Conservation (phyloP, 92 coral and sea anemone species). For the Parazoanthus darwini region DNA sequence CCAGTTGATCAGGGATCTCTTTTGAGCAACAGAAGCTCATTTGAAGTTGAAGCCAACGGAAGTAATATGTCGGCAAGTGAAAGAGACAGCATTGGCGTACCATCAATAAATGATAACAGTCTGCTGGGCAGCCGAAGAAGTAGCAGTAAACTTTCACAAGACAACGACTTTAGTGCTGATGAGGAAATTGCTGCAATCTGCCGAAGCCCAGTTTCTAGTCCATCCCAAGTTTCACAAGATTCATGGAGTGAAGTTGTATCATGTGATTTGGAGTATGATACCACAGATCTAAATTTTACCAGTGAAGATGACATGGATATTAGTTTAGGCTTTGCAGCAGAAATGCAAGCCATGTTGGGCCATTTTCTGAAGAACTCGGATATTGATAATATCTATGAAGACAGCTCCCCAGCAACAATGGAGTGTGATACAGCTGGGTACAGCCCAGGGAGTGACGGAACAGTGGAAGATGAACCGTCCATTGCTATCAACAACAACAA, state of each 20-base stretch:
- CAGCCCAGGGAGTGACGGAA: background rate
- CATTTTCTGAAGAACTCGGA: conserved; percentile 40
- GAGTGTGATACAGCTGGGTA: background rate
- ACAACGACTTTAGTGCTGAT: conserved; percentile 13
- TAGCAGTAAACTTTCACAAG: conserved; percentile 6
- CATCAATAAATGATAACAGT: background rate
- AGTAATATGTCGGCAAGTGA: background rate
- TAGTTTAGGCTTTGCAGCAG: conserved; percentile 77
- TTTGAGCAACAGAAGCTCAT: conserved; percentile 24
- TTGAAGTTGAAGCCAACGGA: conserved; percentile 2
- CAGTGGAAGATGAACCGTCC: background rate
- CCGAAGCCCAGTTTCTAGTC: conserved; percentile 42
- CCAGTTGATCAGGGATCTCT: conserved; percentile 13
- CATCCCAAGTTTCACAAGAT: conserved; percentile 6
- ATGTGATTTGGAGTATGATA: conserved; percentile 55
- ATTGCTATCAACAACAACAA: background rate
- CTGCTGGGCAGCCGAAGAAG: background rate
- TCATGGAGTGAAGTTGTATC: conserved; percentile 19
- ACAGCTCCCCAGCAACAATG: background rate
- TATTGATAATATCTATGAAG: background rate
- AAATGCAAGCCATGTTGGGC: conserved; percentile 74
- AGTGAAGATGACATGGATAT: conserved; percentile 50
- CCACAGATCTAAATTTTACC: conserved; percentile 48
- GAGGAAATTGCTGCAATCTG: conserved; percentile 39
- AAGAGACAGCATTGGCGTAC: conserved; percentile 7